Conservation (phyloP, 2,797 vertebrate species). For the Gadopsis marmoratus region DNA sequence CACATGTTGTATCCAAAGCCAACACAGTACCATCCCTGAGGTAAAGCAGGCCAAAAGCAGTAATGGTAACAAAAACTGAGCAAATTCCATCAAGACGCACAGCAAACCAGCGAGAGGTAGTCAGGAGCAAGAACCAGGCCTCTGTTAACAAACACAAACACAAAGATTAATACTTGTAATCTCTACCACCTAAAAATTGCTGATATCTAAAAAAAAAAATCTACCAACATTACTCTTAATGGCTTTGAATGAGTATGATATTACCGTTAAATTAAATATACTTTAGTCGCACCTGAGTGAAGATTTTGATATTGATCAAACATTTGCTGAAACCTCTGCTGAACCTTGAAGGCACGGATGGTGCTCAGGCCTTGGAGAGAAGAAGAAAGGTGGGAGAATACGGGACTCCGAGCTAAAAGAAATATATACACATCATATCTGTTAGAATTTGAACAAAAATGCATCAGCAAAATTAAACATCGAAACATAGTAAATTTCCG, state of each 20-base stretch:
- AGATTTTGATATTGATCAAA: conserved; percentile 95
- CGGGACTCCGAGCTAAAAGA: conserved; percentile 90
- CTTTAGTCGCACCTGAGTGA: conserved; percentile 88
- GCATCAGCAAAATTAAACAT: not conserved
- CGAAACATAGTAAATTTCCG: not conserved
- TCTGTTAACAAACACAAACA: conserved; percentile 78
- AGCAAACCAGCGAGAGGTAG: conserved; percentile 95
- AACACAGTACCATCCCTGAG: conserved; percentile 89
- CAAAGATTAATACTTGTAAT: not conserved
- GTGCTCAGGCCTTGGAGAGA: conserved; percentile 96
- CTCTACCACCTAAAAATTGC: not conserved
- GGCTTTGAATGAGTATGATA: not conserved
- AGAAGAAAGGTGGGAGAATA: conserved; percentile 95
- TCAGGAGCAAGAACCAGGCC: conserved; percentile 96
- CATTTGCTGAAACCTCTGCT: conserved; percentile 90
- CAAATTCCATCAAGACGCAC: conserved; percentile 96
- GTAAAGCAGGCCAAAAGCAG: conserved; percentile 90
- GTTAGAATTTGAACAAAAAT: conserved; percentile 6
- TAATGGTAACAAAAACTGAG: conserved; percentile 90
- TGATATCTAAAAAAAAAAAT: not conserved
- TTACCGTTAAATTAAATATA: not conserved
- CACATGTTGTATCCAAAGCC: not conserved
- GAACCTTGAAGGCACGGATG: conserved; percentile 92
- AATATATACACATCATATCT: conserved; percentile 3
- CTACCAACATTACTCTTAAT: not conserved